A percentile compares a stretch with the other conserved stretches of the same genome.
Conservation (phyloP, 2,888 invertebrate species). For the Pristionchus fissidentatus region DNA sequence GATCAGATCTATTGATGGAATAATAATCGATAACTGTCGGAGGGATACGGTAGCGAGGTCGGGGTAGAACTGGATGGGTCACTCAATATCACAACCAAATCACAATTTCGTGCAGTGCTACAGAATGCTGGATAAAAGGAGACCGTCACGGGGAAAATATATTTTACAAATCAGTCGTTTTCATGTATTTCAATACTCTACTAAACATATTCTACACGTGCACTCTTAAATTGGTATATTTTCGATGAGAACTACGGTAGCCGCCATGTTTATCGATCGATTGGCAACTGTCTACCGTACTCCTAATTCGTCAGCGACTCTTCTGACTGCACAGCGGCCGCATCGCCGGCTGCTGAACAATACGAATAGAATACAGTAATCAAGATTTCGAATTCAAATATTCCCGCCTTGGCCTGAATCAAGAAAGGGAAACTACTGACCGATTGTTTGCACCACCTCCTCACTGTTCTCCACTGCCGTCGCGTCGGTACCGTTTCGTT, state of each 20-base stretch:
- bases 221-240: constrained; percentile 6
- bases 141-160: neutral
- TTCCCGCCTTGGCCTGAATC: neutral
- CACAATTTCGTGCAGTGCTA: neutral
- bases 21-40: neutral
- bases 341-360: neutral
- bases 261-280: no score
- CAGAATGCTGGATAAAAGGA: neutral
- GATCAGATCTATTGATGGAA: constrained; percentile 24
- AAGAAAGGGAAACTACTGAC: constrained; percentile 24
- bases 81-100: constrained; percentile 38
- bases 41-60: constrained; percentile 37
- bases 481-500: constrained; percentile 9
- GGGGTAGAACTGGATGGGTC: neutral
- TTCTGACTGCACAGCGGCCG: neutral
- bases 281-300: constrained; percentile 34
- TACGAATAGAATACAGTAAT: neutral
- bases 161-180: constrained; percentile 26
- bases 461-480: neutral
- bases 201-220: constrained; percentile 25
- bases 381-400: neutral
- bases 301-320: neutral
- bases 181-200: constrained; percentile 27
- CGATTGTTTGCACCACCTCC: constrained; percentile 5
- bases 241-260: neutral